phyloP scores from a whole-genome alignment of 2,113 vertebrate genomes.

The Sitta europaea region DNA sequence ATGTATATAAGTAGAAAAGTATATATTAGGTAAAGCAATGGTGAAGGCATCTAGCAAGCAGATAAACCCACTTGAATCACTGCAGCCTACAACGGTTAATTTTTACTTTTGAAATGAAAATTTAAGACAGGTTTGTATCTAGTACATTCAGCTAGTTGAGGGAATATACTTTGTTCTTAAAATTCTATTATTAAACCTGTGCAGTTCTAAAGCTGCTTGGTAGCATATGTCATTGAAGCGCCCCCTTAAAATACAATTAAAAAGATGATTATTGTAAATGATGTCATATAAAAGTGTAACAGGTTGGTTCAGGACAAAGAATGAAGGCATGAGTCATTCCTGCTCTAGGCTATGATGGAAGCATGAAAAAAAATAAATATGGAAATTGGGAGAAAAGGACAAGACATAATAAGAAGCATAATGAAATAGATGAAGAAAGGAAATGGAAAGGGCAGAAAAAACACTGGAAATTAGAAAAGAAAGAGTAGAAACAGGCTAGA shows the following conservation, averaged over 20 bases:
- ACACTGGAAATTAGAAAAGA: background rate
- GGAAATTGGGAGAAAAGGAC: background rate
- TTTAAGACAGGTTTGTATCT: background rate
- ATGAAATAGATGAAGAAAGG: background rate
- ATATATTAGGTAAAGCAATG: background rate
- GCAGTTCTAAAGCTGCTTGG: background rate
- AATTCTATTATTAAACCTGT: background rate
- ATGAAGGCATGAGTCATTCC: background rate
- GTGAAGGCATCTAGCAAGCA: background rate
- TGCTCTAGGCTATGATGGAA: background rate
- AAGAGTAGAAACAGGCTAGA: background rate
- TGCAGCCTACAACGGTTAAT: background rate
- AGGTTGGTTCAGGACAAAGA: background rate
- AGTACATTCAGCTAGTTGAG: background rate
- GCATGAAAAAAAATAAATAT: background rate
- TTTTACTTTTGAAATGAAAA: constrained; percentile 47
- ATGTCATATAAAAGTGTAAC: background rate
- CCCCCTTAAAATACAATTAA: background rate
- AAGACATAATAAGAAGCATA: background rate
- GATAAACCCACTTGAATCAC: background rate
- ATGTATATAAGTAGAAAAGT: background rate
- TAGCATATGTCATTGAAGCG: background rate
- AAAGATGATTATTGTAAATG: background rate
- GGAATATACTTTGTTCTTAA: background rate
- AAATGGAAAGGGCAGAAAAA: background rate